Percentiles rank a stretch among this genome's conserved stretches.
Evolutionary conservation across 2,888 invertebrate species (phyloP).

Genomic region (Eurytoma californica): DNA sequence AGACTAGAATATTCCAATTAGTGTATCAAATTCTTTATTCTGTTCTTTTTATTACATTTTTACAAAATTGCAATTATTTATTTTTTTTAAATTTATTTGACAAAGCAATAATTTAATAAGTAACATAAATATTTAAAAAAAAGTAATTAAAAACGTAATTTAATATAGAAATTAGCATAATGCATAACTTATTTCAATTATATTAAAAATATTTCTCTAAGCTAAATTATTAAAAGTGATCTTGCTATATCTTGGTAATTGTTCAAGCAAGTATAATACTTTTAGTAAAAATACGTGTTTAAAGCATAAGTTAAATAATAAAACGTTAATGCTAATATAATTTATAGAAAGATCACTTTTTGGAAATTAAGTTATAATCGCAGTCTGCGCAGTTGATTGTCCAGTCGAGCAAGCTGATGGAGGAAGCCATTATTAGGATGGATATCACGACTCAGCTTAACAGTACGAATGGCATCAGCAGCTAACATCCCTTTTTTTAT

Average conservation of each 20-base stretch:
- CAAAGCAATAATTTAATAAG: constrained; percentile 1
- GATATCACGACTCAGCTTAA: constrained; percentile 84
- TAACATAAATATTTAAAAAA: neutral
- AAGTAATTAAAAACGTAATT: constrained; percentile 15
- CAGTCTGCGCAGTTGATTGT: constrained; percentile 71
- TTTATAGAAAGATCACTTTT: constrained; percentile 22
- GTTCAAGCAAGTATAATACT: constrained; percentile 11
- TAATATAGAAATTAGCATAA: constrained; percentile 30
- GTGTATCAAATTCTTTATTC: constrained; percentile 36
- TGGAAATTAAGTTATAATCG: constrained; percentile 59
- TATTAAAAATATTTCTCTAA: constrained; percentile 5
- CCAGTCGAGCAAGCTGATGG: constrained; percentile 84
- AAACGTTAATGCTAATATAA: neutral
- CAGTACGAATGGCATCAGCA: constrained; percentile 83
- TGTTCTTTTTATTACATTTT: constrained; percentile 26
- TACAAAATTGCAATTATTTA: constrained; percentile 28
- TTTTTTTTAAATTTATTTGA: constrained; percentile 5
- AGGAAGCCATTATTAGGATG: constrained; percentile 89
- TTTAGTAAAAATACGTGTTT: constrained; percentile 4
- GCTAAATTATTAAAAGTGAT: constrained; percentile 5
- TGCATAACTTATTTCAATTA: constrained; percentile 28
- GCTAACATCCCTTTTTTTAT: constrained; percentile 85
- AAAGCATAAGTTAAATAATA: neutral
- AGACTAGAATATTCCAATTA: neutral
- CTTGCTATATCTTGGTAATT: neutral